Conservation (phyloP, 2,797 vertebrate genomes). For the Neomorphus geoffroyi region DNA sequence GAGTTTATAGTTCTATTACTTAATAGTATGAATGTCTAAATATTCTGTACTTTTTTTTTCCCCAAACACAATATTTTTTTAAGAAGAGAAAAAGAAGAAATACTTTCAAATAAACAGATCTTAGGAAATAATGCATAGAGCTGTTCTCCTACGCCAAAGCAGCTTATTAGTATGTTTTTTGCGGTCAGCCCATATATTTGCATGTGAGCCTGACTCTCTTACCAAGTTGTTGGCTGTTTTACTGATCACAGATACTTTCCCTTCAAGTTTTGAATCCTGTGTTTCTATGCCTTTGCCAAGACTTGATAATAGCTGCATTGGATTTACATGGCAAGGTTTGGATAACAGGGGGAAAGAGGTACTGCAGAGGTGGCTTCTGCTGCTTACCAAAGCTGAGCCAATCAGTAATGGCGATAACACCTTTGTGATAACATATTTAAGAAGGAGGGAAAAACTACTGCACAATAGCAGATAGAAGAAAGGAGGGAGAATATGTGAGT, state of each 20-base stretch:
- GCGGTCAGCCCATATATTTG: slow-evolving; percentile 20
- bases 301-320: background rate
- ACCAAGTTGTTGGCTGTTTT: background rate
- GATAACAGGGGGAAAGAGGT: rapidly evolving
- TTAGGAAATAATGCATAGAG: slow-evolving; percentile 63
- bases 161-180: slow-evolving; percentile 76
- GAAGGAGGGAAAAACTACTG: background rate
- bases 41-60: slow-evolving; percentile 55
- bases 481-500: background rate
- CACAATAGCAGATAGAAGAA: background rate
- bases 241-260: background rate
- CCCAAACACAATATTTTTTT: background rate
- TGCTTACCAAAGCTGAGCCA: background rate
- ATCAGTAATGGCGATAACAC: rapidly evolving
- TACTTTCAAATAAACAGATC: slow-evolving; percentile 57
- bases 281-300: background rate
- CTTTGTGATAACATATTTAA: background rate
- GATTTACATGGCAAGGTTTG: background rate
- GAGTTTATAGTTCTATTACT: slow-evolving; percentile 65
- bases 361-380: background rate
- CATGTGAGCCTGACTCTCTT: background rate
- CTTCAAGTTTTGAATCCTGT: background rate
- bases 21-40: slow-evolving; percentile 60
- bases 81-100: slow-evolving; percentile 32
- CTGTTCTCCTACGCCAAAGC: slow-evolving; percentile 57